A percentile compares a stretch with the other conserved stretches of the same genome.
Evolutionary conservation across 1,140 invertebrate genomes (phyloP).

Genomic region (Mycetomoellerius zeteki): DNA sequence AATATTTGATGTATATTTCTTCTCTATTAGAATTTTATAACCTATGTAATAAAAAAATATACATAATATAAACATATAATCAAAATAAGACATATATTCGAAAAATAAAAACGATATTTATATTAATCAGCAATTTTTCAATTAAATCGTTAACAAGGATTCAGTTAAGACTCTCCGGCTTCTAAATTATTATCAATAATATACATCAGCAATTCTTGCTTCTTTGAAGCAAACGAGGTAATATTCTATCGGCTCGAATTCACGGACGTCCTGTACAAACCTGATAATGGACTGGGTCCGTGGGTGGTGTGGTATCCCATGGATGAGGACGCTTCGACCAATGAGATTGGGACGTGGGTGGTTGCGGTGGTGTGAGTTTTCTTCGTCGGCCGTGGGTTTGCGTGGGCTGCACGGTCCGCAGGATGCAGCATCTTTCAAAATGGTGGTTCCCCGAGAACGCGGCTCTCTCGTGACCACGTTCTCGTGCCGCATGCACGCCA

Average conservation of each 20-base stretch:
- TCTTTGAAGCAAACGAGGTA: not conserved
- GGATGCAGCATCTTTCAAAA: conserved; percentile 82
- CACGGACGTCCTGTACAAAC: conserved; percentile 52
- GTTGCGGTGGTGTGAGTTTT: conserved; percentile 76
- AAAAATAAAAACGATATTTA: not conserved
- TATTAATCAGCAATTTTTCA: not conserved
- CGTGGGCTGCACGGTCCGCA: conserved; percentile 78
- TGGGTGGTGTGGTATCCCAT: conserved; percentile 78
- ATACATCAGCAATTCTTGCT: not conserved
- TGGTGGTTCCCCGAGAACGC: conserved; percentile 74
- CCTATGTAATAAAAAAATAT: not conserved
- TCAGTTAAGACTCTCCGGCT: not conserved
- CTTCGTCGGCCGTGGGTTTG: conserved; percentile 73
- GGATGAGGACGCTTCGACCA: conserved; percentile 74
- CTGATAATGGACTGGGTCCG: conserved; percentile 68
- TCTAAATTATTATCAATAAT: conserved; percentile 28
- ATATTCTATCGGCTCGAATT: conserved; percentile 29
- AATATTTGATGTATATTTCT: not conserved
- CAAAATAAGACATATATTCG: not conserved
- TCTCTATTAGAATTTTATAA: not conserved
- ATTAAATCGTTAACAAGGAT: not conserved
- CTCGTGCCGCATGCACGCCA: conserved; percentile 56
- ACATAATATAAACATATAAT: not conserved
- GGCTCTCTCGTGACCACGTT: conserved; percentile 31
- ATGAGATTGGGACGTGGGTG: conserved; percentile 82